Base-by-base conservation (phyloP, 2,888 invertebrate species). In the Neoaliturus tenellus region DNA sequence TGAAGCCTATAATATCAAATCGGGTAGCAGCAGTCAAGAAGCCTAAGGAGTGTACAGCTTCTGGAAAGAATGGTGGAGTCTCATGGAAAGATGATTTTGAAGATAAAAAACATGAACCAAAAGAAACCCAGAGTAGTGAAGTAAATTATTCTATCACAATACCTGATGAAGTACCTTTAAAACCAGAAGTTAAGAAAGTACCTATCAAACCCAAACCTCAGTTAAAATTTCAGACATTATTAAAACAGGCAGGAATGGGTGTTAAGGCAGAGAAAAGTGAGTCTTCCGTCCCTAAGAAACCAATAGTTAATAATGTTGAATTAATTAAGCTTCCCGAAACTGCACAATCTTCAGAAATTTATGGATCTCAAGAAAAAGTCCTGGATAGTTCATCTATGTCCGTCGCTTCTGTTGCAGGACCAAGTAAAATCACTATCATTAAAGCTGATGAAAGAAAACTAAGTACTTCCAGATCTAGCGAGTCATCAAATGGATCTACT, bases 1-100 rank as follows among this genome's bases (percentile, higher is more conserved):
- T 75, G 5, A 75, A 73, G 33, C 58, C 58, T 14, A 67, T 81
- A 31, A 69, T 69, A 44, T 25, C 31, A 35, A 81, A 58, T 58
- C 62, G 62, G 20, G 67, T 55, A 10, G 8, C 80, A 80, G 80
- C 39, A 17, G 14, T 44, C 5, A 81, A 58, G n/a, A 81, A 81
- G 35, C 20, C 78, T 17, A 84, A 85, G 69, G 81, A 83, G 20
- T 23, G 35, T 28, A 10, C 39, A 10, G 39, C 81, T 0, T 75
- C 73, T 33, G 83, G 55, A 35, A 85, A 92, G 92, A 85, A 92
- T 92, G 17, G 92, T 91, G 0, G 48, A 0, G 51, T 82, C 31
- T 82, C 82, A 5, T 71, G 71, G 82, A 82, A 71, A 69, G 55
- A 55, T 73, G 73, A 78, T 23, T 78, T 33, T 35, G 55, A 78